Evolutionary conservation across 2,797 vertebrate genomes (phyloP).

Genomic region (Sternotherus odoratus): DNA sequence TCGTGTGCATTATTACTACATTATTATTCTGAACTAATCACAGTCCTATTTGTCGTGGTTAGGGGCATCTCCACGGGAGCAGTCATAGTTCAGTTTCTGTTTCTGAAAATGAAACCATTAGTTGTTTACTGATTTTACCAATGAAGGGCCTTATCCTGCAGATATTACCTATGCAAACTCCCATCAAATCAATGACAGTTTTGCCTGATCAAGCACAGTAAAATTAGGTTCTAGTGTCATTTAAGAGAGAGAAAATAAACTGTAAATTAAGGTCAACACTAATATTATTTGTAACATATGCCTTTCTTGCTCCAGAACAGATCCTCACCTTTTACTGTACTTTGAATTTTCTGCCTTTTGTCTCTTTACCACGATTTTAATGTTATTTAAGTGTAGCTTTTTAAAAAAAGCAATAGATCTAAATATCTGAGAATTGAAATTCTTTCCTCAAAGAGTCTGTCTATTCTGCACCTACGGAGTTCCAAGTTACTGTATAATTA

Average conservation of each 20-base stretch:
- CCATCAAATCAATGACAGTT: neutral
- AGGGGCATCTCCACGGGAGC: neutral
- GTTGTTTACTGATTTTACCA: neutral
- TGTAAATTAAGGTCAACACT: neutral
- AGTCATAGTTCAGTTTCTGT: neutral
- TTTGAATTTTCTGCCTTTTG: neutral
- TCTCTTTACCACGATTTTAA: neutral
- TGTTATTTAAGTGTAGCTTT: neutral
- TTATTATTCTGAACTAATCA: slow-evolving; percentile 39
- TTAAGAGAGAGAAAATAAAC: neutral
- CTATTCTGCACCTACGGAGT: neutral
- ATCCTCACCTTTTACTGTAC: neutral
- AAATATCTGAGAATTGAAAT: neutral
- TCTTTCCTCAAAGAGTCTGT: neutral
- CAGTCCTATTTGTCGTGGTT: neutral
- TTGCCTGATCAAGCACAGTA: neutral
- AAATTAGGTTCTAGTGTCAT: neutral
- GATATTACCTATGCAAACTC: neutral
- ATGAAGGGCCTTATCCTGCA: neutral
- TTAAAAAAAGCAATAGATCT: slow-evolving; percentile 7
- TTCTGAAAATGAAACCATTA: rapidly evolving
- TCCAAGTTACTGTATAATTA: neutral
- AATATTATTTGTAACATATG: neutral
- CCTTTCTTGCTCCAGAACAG: slow-evolving; percentile 29
- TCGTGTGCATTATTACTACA: slow-evolving; percentile 22